Evolutionary conservation across 2,888 invertebrate genomes (phyloP), one percentile per base, ranked within the genome.

Genomic region (Drosophila rubida): DNA sequence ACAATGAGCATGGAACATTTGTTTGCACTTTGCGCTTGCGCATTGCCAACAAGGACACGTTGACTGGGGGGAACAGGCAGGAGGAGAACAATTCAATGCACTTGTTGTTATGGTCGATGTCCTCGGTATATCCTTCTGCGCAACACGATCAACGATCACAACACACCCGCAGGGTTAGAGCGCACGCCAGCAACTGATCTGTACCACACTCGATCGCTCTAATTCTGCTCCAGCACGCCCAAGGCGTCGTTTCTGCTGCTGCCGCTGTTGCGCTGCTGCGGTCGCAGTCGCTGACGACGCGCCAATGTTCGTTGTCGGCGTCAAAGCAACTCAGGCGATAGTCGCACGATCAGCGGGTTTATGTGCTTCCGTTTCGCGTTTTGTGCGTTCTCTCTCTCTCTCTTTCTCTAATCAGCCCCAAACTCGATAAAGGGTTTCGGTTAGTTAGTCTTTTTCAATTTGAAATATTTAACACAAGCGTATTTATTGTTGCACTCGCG

Each of bases 101-200:
- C 37, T 51, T 42, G 37, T 57, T 44, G 30, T 14, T 37, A 37
- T 67, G 74, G 64, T 51, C 53, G 42, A 42, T 53, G 27, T 53
- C 54, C 45, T 55, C 30, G 8, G 6, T 25, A 6, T 25, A 25
- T 25, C 25, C 25, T 23, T 23, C 23, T 25, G 11, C 30, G 37
- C 35, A 13, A 37, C 39, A 22, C 54, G 41, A 55, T 57, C 27
- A 27, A 27, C 27, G 27, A 9, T 72, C 75, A 71, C 59, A 55
- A 64, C 84, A 89, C 91, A 90, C 89, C 91, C 91, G 89, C 72
- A 83, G 81, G 79, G 78, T 85, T 80, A 84, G 90, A 91, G 87
- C 81, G 89, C 89, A 88, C 90, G 83, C 85, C 81, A 83, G 77
- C 90, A 91, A 91, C 92, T 92, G 90, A 91, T 53, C 53, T 42